Evolutionary conservation across 2,888 invertebrate species (phyloP).

Genomic region (Autographa pulchrina): DNA sequence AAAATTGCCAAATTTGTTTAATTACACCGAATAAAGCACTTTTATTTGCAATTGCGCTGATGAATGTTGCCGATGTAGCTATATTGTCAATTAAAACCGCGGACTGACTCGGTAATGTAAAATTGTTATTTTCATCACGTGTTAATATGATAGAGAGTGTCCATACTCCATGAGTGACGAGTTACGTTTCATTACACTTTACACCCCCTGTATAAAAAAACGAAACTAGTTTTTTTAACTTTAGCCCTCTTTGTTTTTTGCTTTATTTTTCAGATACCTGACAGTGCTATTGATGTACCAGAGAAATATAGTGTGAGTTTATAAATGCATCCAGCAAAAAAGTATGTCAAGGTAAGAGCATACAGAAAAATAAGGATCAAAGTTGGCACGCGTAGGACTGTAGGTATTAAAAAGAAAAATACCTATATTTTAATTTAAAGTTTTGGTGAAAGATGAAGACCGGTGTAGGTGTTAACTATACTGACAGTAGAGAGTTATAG

Average conservation of each 20-base stretch:
- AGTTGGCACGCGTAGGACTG: not conserved
- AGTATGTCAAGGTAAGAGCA: not conserved
- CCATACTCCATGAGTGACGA: conserved; percentile 52
- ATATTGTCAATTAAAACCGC: conserved; percentile 77
- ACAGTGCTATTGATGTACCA: not conserved
- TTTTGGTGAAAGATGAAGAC: too few relatives aligned
- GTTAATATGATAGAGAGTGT: conserved; percentile 57
- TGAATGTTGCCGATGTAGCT: conserved; percentile 67
- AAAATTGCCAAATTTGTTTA: conserved; percentile 57
- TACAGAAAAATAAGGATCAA: not conserved
- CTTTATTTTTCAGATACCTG: not conserved
- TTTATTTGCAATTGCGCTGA: conserved; percentile 71
- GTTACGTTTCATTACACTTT: conserved; percentile 63
- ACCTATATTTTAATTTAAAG: too few relatives aligned
- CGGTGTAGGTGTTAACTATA: too few relatives aligned
- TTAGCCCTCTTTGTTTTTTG: not conserved
- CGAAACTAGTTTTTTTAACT: not conserved
- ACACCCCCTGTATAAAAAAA: conserved; percentile 39
- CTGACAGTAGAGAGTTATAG: too few relatives aligned
- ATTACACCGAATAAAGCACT: conserved; percentile 71
- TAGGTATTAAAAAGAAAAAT: too few relatives aligned
- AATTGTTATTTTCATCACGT: conserved; percentile 80
- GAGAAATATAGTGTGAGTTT: not conserved
- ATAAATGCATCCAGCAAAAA: not conserved
- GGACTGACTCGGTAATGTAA: conserved; percentile 70